A percentile compares a stretch with the other conserved stretches of the same genome.
Conservation (phyloP, 1,140 invertebrate species). For the Tribolium madens region DNA sequence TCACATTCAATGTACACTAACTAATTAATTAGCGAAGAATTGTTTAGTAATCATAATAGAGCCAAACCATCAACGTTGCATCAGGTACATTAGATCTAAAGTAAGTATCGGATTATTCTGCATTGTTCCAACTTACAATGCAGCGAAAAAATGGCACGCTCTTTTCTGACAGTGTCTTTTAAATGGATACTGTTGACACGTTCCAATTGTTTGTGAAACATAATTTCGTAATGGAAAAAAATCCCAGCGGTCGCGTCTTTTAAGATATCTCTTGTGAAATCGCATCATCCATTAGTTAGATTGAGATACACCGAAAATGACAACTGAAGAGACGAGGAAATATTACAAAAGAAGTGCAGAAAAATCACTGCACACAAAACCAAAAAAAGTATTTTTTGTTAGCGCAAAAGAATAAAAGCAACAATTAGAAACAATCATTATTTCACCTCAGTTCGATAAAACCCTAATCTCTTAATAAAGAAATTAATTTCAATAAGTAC, state of each 20-base stretch:
- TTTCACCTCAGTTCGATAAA: no score
- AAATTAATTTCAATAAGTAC: no score
- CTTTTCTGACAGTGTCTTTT: not conserved
- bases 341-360: not conserved
- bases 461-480: no score
- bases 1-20: slow-evolving; percentile 33
- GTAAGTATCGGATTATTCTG: slow-evolving; percentile 20
- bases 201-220: slow-evolving; percentile 28
- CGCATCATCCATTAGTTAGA: slow-evolving; percentile 23
- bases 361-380: not conserved
- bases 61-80: slow-evolving; percentile 2
- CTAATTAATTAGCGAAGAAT: slow-evolving; percentile 34
- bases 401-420: no score
- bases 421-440: no score
- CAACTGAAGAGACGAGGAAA: not conserved
- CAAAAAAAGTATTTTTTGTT: no score
- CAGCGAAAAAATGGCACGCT: not conserved
- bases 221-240: slow-evolving; percentile 32
- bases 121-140: slow-evolving; percentile 27
- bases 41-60: slow-evolving; percentile 27
- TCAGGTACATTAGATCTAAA: slow-evolving; percentile 17
- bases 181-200: slow-evolving; percentile 4
- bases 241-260: slow-evolving; percentile 16
- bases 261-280: slow-evolving; percentile 15
- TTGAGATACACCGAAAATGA: slow-evolving; percentile 17